phyloP scores from a whole-genome alignment of 2,888 invertebrate species.

The Dasysyrphus tricinctus region DNA sequence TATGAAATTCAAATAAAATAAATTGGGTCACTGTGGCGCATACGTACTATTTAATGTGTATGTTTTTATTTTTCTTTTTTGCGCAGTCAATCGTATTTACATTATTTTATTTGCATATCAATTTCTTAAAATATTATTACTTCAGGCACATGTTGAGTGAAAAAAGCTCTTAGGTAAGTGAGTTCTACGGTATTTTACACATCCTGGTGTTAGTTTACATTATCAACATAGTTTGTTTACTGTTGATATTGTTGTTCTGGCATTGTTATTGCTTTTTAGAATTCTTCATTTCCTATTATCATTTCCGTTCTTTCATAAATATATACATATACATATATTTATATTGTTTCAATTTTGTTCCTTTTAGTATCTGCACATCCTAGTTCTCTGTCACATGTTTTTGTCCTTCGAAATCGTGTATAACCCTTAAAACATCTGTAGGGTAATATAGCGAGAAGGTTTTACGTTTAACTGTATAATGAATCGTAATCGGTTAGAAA shows the following conservation, averaged over 20 bases:
- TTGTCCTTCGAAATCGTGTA: constrained; percentile 13
- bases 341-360: constrained; percentile 50
- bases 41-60: neutral
- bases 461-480: constrained; percentile 61
- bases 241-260: constrained; percentile 33
- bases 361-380: constrained; percentile 32
- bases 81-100: neutral
- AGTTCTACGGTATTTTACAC: constrained; percentile 47
- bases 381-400: constrained; percentile 18
- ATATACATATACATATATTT: too few relatives aligned
- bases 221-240: constrained; percentile 42
- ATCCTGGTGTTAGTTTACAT: constrained; percentile 48
- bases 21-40: constrained; percentile 11
- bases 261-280: constrained; percentile 60
- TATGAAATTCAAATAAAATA: neutral
- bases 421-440: constrained; percentile 22
- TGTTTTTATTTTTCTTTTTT: neutral
- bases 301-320: constrained; percentile 48
- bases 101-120: constrained; percentile 13
- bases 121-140: constrained; percentile 24
- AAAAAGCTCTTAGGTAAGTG: constrained; percentile 26
- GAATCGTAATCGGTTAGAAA: constrained; percentile 63
- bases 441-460: constrained; percentile 23
- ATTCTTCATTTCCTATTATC: constrained; percentile 71
- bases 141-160: constrained; percentile 21